Conservation (phyloP, 2,888 invertebrate genomes). For the Phaedon cochleariae region DNA sequence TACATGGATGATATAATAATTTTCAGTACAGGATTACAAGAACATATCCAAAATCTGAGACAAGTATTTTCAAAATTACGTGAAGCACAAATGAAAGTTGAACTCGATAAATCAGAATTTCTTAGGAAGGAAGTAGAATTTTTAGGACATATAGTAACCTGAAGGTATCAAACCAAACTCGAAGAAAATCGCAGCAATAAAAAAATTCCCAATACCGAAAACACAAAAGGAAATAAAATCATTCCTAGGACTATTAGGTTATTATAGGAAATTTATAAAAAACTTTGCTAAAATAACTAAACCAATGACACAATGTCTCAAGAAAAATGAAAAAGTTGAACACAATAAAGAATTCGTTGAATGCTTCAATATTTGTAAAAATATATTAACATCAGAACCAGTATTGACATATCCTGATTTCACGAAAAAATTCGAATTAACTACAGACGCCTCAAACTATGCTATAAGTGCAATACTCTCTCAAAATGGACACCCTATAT, state of each 20-base stretch:
- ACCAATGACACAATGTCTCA: slow-evolving; percentile 33
- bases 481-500: slow-evolving; percentile 20
- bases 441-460: slow-evolving; percentile 23
- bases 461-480: slow-evolving; percentile 17
- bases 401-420: slow-evolving; percentile 17
- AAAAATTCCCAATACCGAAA: slow-evolving; percentile 40
- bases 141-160: no score
- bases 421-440: slow-evolving; percentile 16
- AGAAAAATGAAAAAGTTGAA: slow-evolving; percentile 29
- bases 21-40: no score
- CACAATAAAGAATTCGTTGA: slow-evolving; percentile 10
- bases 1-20: no score
- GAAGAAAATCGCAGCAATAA: no score
- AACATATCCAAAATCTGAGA: no score
- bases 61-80: no score
- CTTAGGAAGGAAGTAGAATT: no score
- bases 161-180: no score
- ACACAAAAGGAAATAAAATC: slow-evolving; percentile 37
- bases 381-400: background rate
- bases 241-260: slow-evolving; percentile 37
- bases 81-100: no score
- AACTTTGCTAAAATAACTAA: slow-evolving; percentile 37
- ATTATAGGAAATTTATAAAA: slow-evolving; percentile 36
- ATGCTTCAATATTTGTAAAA: slow-evolving; percentile 13
- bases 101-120: no score